phyloP scores from a whole-genome alignment of 2,113 vertebrate genomes.

The Dicrurus megarhynchus region DNA sequence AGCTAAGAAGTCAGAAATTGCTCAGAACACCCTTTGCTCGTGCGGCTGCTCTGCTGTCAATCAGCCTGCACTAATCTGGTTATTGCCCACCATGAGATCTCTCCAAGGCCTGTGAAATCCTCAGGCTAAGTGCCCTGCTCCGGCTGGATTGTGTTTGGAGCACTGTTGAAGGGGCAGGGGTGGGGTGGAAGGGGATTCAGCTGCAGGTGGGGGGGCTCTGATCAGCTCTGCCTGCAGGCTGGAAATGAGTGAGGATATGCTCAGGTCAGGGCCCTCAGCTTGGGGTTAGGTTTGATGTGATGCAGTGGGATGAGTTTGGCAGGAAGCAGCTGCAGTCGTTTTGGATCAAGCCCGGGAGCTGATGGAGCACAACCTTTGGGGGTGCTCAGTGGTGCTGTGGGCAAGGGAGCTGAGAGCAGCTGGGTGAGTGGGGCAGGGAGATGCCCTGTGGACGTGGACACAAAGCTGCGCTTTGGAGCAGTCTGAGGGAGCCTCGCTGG shows the following conservation, averaged over 20 bases:
- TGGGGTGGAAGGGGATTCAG: too few relatives aligned
- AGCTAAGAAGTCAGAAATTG: background rate
- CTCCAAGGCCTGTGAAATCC: background rate
- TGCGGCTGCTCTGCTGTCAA: background rate
- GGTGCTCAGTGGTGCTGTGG: rapidly evolving
- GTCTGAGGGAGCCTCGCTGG: rapidly evolving
- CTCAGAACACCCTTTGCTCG: background rate
- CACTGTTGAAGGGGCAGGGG: background rate
- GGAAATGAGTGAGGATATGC: rapidly evolving
- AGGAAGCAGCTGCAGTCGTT: rapidly evolving
- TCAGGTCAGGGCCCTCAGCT: rapidly evolving
- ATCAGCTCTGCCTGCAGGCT: rapidly evolving
- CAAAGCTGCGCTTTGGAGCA: background rate
- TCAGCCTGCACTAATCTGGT: rapidly evolving
- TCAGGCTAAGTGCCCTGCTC: background rate
- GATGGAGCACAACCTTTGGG: background rate
- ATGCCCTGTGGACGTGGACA: rapidly evolving
- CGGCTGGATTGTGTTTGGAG: background rate
- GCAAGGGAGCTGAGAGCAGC: background rate
- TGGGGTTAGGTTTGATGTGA: rapidly evolving
- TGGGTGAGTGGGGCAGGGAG: too few relatives aligned
- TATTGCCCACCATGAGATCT: rapidly evolving
- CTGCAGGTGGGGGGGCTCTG: background rate
- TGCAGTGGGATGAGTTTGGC: rapidly evolving
- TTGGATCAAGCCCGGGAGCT: rapidly evolving